A percentile compares a stretch with the other conserved stretches of the same genome.
These are phyloP conservation scores for Blastobasis adustella DNA, from an alignment of 2,888 invertebrate genomes.

Conservation along the genomic window DNA sequence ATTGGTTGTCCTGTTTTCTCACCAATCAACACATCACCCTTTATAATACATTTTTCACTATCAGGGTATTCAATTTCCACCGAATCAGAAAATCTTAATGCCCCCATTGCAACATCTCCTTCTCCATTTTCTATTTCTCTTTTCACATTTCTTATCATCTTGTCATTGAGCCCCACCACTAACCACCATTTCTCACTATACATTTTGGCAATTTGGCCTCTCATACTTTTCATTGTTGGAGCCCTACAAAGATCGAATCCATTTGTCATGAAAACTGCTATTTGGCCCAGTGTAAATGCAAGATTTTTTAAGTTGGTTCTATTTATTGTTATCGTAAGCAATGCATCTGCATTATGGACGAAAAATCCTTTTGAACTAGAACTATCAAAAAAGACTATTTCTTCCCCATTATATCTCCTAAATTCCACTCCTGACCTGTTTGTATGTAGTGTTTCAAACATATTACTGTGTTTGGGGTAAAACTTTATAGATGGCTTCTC, in stretches of 20 bases:
- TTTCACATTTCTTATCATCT: too few relatives aligned
- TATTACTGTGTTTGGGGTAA: background rate
- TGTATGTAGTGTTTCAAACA: background rate
- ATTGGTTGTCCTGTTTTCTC: background rate
- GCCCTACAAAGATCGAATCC: background rate
- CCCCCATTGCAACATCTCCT: background rate
- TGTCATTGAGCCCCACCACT: too few relatives aligned
- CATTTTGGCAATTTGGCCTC: too few relatives aligned
- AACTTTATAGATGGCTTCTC: constrained; percentile 1
- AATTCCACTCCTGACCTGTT: constrained; percentile 1
- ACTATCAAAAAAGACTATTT: constrained; percentile 8
- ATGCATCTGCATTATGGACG: constrained; percentile 8
- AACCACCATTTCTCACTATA: too few relatives aligned
- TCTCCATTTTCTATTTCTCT: too few relatives aligned
- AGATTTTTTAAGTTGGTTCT: background rate
- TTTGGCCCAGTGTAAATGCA: background rate
- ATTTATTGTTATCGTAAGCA: constrained; percentile 6
- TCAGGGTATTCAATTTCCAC: background rate
- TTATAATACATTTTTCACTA: background rate
- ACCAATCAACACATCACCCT: background rate
- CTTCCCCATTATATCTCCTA: constrained; percentile 6
- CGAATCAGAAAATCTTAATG: background rate
- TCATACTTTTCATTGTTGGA: too few relatives aligned
- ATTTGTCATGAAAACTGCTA: background rate
- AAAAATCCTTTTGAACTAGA: constrained; percentile 8